phyloP scores from a whole-genome alignment of 2,113 vertebrate genomes.

The Macquaria australasica region DNA sequence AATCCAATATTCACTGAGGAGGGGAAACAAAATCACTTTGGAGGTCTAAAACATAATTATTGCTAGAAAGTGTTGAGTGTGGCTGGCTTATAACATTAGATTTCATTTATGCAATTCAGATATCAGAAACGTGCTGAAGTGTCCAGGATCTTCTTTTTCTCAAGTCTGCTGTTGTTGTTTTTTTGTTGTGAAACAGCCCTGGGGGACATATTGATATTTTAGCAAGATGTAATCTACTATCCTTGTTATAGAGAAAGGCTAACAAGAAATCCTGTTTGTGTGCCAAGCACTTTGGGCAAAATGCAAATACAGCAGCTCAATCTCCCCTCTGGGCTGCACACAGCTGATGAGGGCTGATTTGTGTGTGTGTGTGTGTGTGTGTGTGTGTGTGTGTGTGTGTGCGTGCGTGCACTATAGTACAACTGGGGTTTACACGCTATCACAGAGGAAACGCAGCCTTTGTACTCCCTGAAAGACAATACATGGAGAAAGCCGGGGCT shows the following conservation, averaged over 20 bases:
- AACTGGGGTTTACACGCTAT: constrained; percentile 22
- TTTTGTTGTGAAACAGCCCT: constrained; percentile 8
- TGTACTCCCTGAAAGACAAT: constrained; percentile 28
- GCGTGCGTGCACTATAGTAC: not conserved
- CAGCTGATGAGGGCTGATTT: constrained; percentile 46
- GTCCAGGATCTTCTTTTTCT: constrained; percentile 1
- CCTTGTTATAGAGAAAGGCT: constrained; percentile 41
- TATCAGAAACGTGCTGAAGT: not conserved
- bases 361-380: constrained; percentile 17
- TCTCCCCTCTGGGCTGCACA: constrained; percentile 42
- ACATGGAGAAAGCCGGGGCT: constrained; percentile 33
- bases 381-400: constrained; percentile 21
- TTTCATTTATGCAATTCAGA: constrained; percentile 10
- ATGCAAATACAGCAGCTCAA: constrained; percentile 67
- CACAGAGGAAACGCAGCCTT: constrained; percentile 51
- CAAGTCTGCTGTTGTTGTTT: constrained; percentile 3
- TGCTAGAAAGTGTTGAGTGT: constrained; percentile 13
- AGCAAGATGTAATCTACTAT: constrained; percentile 60
- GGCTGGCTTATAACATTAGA: constrained; percentile 2
- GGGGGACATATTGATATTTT: constrained; percentile 43
- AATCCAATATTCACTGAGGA: constrained; percentile 62
- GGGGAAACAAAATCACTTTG: constrained; percentile 40
- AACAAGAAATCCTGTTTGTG: constrained; percentile 63
- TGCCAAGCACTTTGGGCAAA: constrained; percentile 63
- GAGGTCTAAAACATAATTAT: constrained; percentile 47